Evolutionary conservation across 1,140 invertebrate genomes (phyloP).

Genomic region (Procambarus virginalis): DNA sequence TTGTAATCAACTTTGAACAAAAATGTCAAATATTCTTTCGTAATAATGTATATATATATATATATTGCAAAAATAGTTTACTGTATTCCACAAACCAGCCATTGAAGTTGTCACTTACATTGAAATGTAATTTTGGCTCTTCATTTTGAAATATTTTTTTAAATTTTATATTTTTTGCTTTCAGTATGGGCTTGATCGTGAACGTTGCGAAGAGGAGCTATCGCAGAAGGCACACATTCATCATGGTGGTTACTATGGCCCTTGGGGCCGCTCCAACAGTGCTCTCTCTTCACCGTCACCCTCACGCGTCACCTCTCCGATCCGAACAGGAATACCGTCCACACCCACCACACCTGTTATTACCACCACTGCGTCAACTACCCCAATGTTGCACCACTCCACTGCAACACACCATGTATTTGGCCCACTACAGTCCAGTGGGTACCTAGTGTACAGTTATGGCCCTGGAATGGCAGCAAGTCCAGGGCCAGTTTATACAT

Average conservation of each 20-base stretch:
- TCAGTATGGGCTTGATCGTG: slow-evolving; percentile 68
- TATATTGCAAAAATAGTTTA: too few relatives aligned
- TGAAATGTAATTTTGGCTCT: background rate
- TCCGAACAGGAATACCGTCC: slow-evolving; percentile 51
- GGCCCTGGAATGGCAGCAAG: slow-evolving; percentile 21
- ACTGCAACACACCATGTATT: slow-evolving; percentile 46
- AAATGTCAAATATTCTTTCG: too few relatives aligned
- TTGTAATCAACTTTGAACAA: too few relatives aligned
- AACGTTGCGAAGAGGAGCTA: slow-evolving; percentile 67
- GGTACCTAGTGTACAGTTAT: slow-evolving; percentile 55
- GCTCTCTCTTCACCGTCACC: slow-evolving; percentile 25
- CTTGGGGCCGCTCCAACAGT: slow-evolving; percentile 56
- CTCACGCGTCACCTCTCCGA: slow-evolving; percentile 61
- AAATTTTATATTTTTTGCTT: slow-evolving; percentile 15
- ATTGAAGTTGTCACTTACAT: too few relatives aligned
- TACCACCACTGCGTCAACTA: slow-evolving; percentile 19
- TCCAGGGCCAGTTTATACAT: slow-evolving; percentile 41
- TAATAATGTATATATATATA: too few relatives aligned
- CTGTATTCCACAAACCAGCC: too few relatives aligned
- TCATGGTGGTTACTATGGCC: slow-evolving; percentile 65
- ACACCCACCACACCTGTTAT: slow-evolving; percentile 63
- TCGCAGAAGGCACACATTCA: slow-evolving; percentile 52
- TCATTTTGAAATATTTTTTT: background rate
- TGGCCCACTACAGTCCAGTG: slow-evolving; percentile 41
- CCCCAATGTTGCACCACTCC: slow-evolving; percentile 18